Evolutionary conservation across 2,888 invertebrate species (phyloP), one percentile per base, ranked within the genome.

Genomic region (Exephanes ischioxanthus): DNA sequence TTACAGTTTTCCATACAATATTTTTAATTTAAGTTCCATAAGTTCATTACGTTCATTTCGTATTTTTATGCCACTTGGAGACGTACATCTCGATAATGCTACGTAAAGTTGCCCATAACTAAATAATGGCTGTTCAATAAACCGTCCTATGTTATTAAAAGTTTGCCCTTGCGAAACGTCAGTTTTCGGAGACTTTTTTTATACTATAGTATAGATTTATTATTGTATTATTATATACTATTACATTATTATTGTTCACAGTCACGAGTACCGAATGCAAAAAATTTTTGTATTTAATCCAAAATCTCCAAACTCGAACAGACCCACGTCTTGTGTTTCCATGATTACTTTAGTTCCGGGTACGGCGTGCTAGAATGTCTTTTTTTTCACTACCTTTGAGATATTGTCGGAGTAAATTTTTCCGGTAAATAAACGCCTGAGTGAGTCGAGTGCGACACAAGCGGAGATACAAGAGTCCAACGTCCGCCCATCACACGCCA

Each of bases 401-500:
- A 61, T 30, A 61, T 22, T 30, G 5, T 61, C 26, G 26, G 30
- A 3, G 30, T 16, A 45, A 61, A 45, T 26, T n/a, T 26, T 73
- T 45, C 4, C 16, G 3, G 11, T 1, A 55, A 55, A 33, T 26
- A 73, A 61, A 61, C 7, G 7, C 22, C 2, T 3, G 73, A 55
- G 22, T 1, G 7, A 33, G 66, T 19, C 9, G 33, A 53, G 11
- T 41, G 26, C 37, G 73, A 45, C 58, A 41, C 33, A 41, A 41
- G 26, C 26, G 19, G 19, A 37, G 37, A 63, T 75, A n/a, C 63
- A 48, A 51, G 67, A 51, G 55, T 80, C n/a, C 61, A 83, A 81
- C 73, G 70, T 80, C 76, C 75, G 67, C 68, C 83, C 83, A 68
- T 83, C 83, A 58, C 68, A 66, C 71, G 67, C 61, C 22, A 61